A percentile compares a stretch with the other conserved stretches of the same genome.
Conservation (phyloP, 37 sponge, comb jelly and placozoan genomes). For the Aplysina aerophoba region DNA sequence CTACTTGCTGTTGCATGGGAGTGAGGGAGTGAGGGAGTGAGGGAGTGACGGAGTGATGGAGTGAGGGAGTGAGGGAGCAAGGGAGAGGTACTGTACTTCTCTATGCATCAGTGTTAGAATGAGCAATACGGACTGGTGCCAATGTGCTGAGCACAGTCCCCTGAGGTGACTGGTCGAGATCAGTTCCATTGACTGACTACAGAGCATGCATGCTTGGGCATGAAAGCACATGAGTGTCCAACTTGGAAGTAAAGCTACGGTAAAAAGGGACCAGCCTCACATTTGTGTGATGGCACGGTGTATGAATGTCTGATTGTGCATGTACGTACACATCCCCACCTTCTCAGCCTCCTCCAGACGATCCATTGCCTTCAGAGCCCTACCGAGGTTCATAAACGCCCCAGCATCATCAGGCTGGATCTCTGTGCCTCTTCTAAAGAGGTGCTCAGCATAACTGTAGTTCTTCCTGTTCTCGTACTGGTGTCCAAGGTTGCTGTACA, state of each 20-base stretch:
- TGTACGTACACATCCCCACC: no score
- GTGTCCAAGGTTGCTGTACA: constrained; percentile 87
- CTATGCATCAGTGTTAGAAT: no score
- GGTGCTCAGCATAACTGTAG: constrained; percentile 60
- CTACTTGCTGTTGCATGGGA: not conserved
- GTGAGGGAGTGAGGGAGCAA: constrained; percentile 18
- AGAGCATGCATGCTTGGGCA: no score
- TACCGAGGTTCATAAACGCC: constrained; percentile 78
- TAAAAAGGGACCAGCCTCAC: not conserved
- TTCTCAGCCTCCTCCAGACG: constrained; percentile 64
- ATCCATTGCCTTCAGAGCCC: constrained; percentile 69
- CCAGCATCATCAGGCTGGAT: constrained; percentile 88
- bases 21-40: not conserved
- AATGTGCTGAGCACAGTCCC: no score
- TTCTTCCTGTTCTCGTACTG: constrained; percentile 59
- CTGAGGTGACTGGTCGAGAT: no score
- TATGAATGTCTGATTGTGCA: no score
- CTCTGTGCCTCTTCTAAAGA: constrained; percentile 63
- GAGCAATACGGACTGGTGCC: no score
- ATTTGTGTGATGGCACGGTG: not conserved
- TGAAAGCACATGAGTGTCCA: no score
- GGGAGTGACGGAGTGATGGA: constrained; percentile 1
- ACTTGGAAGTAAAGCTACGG: no score
- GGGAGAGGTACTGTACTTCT: not conserved
- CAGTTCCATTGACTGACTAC: no score